Evolutionary conservation across 2,797 vertebrate species (phyloP).

Genomic region (Pangasius larnaudii): DNA sequence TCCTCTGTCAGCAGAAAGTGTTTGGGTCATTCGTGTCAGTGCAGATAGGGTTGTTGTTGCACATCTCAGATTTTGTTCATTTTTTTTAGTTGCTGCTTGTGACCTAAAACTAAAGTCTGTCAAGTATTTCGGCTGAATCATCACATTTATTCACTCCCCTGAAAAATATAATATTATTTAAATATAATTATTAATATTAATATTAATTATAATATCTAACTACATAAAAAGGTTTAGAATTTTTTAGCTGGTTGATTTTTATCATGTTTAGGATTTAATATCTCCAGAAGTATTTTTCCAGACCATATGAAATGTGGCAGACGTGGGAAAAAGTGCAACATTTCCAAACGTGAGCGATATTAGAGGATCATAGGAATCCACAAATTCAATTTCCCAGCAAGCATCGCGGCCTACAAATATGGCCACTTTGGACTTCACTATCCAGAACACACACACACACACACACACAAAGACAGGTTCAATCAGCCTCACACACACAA

Average conservation of each 20-base stretch:
- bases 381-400: no score
- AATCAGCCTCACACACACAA: no score
- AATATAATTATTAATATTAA: neutral
- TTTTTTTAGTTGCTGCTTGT: neutral
- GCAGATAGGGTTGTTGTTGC: neutral
- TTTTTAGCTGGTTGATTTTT: no score
- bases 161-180: neutral
- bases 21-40: neutral
- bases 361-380: no score
- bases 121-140: neutral
- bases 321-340: neutral
- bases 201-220: no score
- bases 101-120: neutral
- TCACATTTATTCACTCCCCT: neutral
- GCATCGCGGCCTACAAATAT: no score
- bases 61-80: neutral
- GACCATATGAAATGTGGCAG: neutral
- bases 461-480: no score
- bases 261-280: neutral
- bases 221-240: no score
- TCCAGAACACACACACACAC: no score
- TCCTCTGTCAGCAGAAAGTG: slow-evolving; percentile 10
- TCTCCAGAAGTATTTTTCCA: neutral
- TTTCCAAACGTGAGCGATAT: neutral
- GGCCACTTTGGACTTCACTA: no score